phyloP scores from a whole-genome alignment of 1,140 invertebrate species.

The Drosophila cardini region DNA sequence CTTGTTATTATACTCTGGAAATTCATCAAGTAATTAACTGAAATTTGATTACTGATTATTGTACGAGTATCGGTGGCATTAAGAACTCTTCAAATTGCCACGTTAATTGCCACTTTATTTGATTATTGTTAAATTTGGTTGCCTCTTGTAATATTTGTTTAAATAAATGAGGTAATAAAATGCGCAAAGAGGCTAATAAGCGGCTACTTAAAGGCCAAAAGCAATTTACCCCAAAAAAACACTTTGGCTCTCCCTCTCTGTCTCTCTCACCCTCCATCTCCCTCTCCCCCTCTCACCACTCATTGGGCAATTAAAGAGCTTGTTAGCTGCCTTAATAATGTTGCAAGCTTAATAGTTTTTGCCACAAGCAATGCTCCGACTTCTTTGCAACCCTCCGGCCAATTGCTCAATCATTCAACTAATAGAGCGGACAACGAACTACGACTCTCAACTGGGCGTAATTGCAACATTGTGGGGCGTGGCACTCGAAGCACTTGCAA shows the following conservation, averaged over 20 bases:
- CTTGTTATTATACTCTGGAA: background rate
- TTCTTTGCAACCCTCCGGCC: conserved; percentile 39
- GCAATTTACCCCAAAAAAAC: background rate
- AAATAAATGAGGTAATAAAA: conserved; percentile 26
- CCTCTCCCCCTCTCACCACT: background rate
- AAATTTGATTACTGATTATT: conserved; percentile 27
- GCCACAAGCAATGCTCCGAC: background rate
- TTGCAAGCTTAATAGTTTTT: conserved; percentile 28
- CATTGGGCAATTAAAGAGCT: conserved; percentile 22
- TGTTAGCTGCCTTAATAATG: conserved; percentile 32
- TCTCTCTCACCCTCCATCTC: background rate
- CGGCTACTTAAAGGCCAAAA: conserved; percentile 12
- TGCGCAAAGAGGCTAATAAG: background rate
- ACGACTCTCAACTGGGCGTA: conserved; percentile 39
- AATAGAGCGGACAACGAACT: conserved; percentile 53
- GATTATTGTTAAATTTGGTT: conserved; percentile 13
- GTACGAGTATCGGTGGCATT: background rate
- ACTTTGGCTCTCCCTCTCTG: background rate
- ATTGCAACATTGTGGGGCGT: conserved; percentile 56
- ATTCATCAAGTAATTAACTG: conserved; percentile 60
- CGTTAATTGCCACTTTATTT: conserved; percentile 41
- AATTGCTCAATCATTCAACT: conserved; percentile 71
- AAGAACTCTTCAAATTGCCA: conserved; percentile 50
- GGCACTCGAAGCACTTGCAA: conserved; percentile 22
- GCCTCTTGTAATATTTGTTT: conserved; percentile 8